Conservation (phyloP, 1,140 invertebrate species). For the Saccostrea echinata region DNA sequence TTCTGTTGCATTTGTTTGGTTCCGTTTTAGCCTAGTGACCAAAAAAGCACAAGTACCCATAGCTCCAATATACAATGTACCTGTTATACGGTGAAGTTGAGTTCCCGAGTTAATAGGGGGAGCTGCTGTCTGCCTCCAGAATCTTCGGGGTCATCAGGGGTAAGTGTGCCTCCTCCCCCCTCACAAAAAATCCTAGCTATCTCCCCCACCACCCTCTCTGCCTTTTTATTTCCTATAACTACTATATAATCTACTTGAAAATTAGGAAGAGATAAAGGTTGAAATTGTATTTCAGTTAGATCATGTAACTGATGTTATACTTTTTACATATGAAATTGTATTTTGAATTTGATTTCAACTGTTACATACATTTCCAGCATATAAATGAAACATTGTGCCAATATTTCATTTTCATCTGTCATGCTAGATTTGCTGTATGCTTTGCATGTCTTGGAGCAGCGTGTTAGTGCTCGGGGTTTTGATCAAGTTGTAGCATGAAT, state of each 20-base stretch:
- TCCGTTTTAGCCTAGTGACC: constrained; percentile 50
- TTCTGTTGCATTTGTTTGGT: constrained; percentile 42
- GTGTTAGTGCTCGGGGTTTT: not conserved
- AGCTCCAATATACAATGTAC: constrained; percentile 55
- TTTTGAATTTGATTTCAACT: not conserved
- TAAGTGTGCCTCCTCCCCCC: constrained; percentile 5
- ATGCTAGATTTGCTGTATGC: not conserved
- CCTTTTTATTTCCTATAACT: not conserved
- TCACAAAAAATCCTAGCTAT: not conserved
- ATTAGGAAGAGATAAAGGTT: not conserved
- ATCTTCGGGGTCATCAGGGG: constrained; percentile 45
- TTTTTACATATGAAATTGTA: not conserved
- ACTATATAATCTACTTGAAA: not conserved
- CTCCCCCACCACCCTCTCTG: not conserved
- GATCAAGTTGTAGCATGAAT: not conserved
- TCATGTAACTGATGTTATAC: not conserved
- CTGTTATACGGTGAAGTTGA: constrained; percentile 52
- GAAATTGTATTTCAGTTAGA: not conserved
- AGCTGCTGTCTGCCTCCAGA: constrained; percentile 52
- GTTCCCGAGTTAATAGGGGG: constrained; percentile 43
- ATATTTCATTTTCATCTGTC: not conserved
- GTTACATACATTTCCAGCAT: not conserved
- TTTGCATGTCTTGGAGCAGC: constrained; percentile 3
- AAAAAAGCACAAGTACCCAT: constrained; percentile 58
- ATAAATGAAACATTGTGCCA: not conserved